phyloP scores from a whole-genome alignment of 2,888 invertebrate species.

The Tinea trinotella region DNA sequence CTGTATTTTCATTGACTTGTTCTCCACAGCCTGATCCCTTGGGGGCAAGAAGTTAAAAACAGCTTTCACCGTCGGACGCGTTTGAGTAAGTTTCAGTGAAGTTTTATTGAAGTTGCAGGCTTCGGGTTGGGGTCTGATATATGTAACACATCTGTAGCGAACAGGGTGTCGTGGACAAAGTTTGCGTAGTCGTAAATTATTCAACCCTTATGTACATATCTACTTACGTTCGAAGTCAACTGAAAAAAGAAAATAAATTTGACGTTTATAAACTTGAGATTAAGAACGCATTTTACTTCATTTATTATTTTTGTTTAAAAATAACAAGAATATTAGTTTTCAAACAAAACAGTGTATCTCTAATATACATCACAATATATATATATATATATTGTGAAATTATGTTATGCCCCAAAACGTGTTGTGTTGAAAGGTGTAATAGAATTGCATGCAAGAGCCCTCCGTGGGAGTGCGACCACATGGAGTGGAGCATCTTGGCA shows the following conservation, averaged over 20 bases:
- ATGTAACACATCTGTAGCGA: constrained; percentile 44
- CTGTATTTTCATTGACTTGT: constrained; percentile 20
- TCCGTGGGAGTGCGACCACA: constrained; percentile 41
- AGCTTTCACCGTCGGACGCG: constrained; percentile 50
- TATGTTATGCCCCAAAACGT: not conserved
- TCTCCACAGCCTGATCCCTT: constrained; percentile 43
- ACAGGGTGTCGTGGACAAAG: constrained; percentile 47
- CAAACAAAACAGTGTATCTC: no score
- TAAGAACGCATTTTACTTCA: not conserved
- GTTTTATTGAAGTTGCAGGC: constrained; percentile 49
- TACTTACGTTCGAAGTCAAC: constrained; percentile 13
- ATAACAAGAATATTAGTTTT: no score
- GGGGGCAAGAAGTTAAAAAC: constrained; percentile 65
- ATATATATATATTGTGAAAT: not conserved
- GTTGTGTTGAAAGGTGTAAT: not conserved
- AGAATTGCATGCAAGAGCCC: not conserved
- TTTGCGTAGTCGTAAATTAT: constrained; percentile 66
- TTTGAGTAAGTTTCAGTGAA: constrained; percentile 43
- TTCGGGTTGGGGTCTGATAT: constrained; percentile 57
- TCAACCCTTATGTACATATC: constrained; percentile 43
- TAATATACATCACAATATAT: no score
- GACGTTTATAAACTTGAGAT: constrained; percentile 11
- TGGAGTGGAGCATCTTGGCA: constrained; percentile 40
- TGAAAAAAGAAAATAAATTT: constrained; percentile 12
- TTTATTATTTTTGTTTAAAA: not conserved